These are phyloP conservation scores for Pterostichus madidus DNA, from an alignment of 2,888 invertebrate genomes.

Conservation along the genomic window DNA sequence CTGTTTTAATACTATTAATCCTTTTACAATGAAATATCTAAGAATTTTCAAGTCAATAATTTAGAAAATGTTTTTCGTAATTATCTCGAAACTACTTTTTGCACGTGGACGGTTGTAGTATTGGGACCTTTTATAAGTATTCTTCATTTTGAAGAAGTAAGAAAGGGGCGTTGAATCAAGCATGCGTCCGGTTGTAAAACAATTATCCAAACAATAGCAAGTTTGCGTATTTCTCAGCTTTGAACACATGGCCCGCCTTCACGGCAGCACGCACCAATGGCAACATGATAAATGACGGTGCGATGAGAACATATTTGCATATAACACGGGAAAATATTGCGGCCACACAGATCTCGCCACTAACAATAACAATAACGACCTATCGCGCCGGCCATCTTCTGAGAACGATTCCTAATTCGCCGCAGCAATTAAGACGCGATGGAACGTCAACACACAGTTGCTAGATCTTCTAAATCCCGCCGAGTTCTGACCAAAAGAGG, in stretches of 20 bases:
- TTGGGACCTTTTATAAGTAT: too few relatives aligned
- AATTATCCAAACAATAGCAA: constrained; percentile 24
- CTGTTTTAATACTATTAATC: too few relatives aligned
- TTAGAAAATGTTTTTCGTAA: too few relatives aligned
- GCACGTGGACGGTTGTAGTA: too few relatives aligned
- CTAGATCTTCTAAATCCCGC: background rate
- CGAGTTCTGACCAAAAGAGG: background rate
- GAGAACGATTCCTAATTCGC: background rate
- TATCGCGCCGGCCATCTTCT: constrained; percentile 22
- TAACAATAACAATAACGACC: constrained; percentile 40
- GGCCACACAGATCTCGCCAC: constrained; percentile 13
- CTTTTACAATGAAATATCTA: too few relatives aligned
- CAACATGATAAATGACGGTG: constrained; percentile 36
- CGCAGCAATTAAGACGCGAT: constrained; percentile 45
- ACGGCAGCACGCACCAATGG: constrained; percentile 26
- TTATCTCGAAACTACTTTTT: too few relatives aligned
- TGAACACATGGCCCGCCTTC: background rate
- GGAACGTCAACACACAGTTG: background rate
- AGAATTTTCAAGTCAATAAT: too few relatives aligned
- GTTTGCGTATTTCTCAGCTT: constrained; percentile 35
- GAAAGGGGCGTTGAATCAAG: constrained; percentile 32
- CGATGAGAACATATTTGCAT: constrained; percentile 43
- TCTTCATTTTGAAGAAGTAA: constrained; percentile 18
- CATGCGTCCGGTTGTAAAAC: too few relatives aligned
- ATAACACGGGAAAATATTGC: constrained; percentile 31